These are phyloP conservation scores for Echinops telfairi DNA, from an alignment of 2,113 vertebrate species.

Conservation along the genomic window DNA sequence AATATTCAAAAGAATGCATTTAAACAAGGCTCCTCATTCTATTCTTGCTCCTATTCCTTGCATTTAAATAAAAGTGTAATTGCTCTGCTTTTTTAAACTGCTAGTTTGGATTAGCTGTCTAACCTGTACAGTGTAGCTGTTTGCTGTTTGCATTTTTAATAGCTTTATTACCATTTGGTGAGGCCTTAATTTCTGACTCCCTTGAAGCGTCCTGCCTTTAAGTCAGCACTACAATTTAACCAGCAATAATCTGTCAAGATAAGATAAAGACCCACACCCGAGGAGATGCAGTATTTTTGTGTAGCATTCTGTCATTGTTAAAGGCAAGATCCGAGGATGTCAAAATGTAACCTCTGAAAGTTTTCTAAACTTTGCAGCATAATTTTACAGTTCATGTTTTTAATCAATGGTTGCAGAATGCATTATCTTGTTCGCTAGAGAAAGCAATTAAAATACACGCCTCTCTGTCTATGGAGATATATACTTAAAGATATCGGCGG, in stretches of 20 bases:
- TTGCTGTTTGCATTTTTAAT: slow-evolving; percentile 94
- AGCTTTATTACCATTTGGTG: slow-evolving; percentile 93
- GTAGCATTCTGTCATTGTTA: slow-evolving; percentile 90
- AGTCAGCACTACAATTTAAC: slow-evolving; percentile 91
- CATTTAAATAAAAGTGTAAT: slow-evolving; percentile 95
- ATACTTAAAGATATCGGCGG: not conserved
- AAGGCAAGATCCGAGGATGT: slow-evolving; percentile 87
- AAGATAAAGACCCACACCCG: slow-evolving; percentile 88
- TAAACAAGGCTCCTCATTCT: slow-evolving; percentile 93
- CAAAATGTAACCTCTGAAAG: slow-evolving; percentile 90
- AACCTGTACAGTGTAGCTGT: slow-evolving; percentile 91
- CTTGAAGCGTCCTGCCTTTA: slow-evolving; percentile 91
- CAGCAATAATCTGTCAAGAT: slow-evolving; percentile 91
- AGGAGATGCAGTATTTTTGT: slow-evolving; percentile 87
- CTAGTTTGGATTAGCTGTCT: slow-evolving; percentile 94
- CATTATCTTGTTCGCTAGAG: slow-evolving; percentile 80
- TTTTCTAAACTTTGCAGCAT: slow-evolving; percentile 90
- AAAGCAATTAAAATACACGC: slow-evolving; percentile 77
- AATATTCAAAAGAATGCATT: slow-evolving; percentile 95
- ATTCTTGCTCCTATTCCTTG: slow-evolving; percentile 92
- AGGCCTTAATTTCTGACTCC: slow-evolving; percentile 92
- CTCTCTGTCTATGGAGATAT: slow-evolving; percentile 47
- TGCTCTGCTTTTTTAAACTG: slow-evolving; percentile 92
- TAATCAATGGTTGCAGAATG: slow-evolving; percentile 82
- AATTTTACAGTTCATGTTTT: slow-evolving; percentile 87